Conservation (phyloP, 2,888 invertebrate species). For the Abrostola tripartita region DNA sequence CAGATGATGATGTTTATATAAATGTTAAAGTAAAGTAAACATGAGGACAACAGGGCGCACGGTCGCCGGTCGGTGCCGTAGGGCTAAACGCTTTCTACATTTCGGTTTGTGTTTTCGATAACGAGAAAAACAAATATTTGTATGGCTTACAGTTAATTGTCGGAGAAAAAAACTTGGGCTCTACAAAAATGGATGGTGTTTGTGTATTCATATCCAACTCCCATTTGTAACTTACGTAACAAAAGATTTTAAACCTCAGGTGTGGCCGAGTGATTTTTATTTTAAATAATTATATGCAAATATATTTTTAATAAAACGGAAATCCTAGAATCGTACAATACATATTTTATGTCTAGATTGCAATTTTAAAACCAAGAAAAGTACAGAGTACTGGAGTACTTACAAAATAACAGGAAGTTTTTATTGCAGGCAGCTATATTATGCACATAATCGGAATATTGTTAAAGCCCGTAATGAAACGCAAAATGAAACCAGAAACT, state of each 20-base stretch:
- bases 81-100: neutral
- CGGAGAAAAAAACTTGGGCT: neutral
- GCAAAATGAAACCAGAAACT: slow-evolving; percentile 39
- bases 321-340: no score
- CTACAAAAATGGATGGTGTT: neutral
- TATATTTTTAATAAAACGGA: no score
- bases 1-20: neutral
- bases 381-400: neutral
- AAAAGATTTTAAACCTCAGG: no score
- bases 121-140: neutral
- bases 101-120: neutral
- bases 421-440: slow-evolving; percentile 28
- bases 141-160: neutral
- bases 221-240: no score
- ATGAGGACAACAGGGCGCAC: neutral
- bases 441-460: slow-evolving; percentile 36
- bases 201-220: no score
- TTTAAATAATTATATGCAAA: no score
- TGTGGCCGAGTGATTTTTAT: no score
- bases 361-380: neutral
- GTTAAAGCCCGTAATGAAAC: slow-evolving; percentile 38
- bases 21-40: neutral
- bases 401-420: slow-evolving; percentile 20
- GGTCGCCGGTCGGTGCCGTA: neutral
- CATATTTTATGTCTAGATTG: no score